phyloP scores from a whole-genome alignment of 2,797 vertebrate genomes.

The Borostomias antarcticus region DNA sequence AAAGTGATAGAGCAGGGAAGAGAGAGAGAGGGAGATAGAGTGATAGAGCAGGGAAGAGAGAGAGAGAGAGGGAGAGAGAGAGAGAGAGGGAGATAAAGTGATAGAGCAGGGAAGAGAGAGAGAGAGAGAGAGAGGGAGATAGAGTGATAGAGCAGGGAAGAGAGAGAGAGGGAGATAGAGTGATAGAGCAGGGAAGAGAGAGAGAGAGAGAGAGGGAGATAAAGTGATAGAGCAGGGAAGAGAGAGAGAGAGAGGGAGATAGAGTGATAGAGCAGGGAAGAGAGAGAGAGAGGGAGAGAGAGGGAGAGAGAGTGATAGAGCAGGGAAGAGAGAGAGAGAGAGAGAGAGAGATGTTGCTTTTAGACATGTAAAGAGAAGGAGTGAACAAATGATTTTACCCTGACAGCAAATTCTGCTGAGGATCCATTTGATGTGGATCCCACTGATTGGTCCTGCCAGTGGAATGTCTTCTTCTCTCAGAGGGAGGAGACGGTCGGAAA shows the following conservation, averaged over 20 bases:
- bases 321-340: no score
- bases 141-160: no score
- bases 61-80: background rate
- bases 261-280: no score
- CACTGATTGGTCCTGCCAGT: conserved; percentile 74
- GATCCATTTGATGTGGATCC: conserved; percentile 57
- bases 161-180: conserved; percentile 3
- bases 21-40: conserved; percentile 5
- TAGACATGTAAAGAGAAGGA: conserved; percentile 21
- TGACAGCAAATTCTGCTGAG: conserved; percentile 69
- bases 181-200: conserved; percentile 9
- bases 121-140: no score
- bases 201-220: conserved; percentile 4
- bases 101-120: no score
- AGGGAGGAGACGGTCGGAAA: conserved; percentile 69
- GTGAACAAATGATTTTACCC: conserved; percentile 69
- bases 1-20: no score
- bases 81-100: conserved; percentile 6
- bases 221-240: no score
- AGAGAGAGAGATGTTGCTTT: conserved; percentile 28
- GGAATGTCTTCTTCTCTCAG: conserved; percentile 77
- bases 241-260: conserved; percentile 6
- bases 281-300: conserved; percentile 3
- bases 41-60: no score
- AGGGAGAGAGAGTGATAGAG: conserved; percentile 13